Conservation (phyloP, 2,888 invertebrate species). For the Pterostichus madidus region DNA sequence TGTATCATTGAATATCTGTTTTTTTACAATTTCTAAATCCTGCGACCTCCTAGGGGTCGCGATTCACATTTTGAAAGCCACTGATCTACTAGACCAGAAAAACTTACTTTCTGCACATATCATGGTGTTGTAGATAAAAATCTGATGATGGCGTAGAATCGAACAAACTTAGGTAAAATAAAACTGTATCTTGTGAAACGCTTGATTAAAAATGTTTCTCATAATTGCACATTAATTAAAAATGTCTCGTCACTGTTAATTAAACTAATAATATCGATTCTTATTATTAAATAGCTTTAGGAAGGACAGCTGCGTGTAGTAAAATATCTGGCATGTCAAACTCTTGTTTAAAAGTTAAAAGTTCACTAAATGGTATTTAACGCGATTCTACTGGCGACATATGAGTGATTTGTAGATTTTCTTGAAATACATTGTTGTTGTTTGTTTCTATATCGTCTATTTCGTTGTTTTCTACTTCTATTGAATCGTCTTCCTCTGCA, state of each 20-base stretch:
- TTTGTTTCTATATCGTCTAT: slow-evolving; percentile 76
- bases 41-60: no score
- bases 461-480: slow-evolving; percentile 71
- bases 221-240: slow-evolving; percentile 2
- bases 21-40: no score
- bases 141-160: no score
- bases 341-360: neutral
- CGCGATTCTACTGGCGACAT: slow-evolving; percentile 44
- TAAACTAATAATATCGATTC: slow-evolving; percentile 40
- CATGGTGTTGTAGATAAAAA: no score
- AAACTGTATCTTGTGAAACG: no score
- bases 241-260: neutral
- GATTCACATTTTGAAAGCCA: no score
- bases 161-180: no score
- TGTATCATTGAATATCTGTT: no score
- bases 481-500: slow-evolving; percentile 74
- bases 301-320: no score
- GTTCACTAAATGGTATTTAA: neutral
- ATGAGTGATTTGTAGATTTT: slow-evolving; percentile 77
- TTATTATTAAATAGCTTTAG: slow-evolving; percentile 3
- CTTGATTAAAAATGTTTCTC: no score
- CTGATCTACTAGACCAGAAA: no score
- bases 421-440: slow-evolving; percentile 80
- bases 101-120: no score
- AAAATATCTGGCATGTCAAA: slow-evolving; percentile 22